Evolutionary conservation across 92 coral and sea anemone genomes (phyloP), one percentile per base, ranked within the genome.

Genomic region (Phymanthus crucifer): DNA sequence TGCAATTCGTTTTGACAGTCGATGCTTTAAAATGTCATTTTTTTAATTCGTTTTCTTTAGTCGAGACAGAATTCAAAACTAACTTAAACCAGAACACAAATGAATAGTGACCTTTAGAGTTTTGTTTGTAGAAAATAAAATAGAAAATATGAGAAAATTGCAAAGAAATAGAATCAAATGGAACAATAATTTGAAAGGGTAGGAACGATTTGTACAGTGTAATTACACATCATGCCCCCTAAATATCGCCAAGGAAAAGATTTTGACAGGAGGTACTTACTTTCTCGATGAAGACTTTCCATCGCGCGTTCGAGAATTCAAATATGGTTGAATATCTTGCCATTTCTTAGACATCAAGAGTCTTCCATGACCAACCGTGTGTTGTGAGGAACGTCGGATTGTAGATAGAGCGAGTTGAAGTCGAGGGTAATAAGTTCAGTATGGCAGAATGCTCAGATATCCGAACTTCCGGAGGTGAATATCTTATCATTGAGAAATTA

Each of bases 211-310:
- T 24, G n/a, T 3, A 29, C 4, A 8, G 29, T 10, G 48, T 2
- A 54, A 54, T 54, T 54, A 54, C n/a, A 54, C n/a, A 54, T 54
- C 64, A 4, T 54, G 64, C n/a, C 8, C 64, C 5, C 64, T 54
- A 54, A 54, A 21, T 24, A 54, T n/a, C 64, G 13, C 48, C 10
- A 10, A 1, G 48, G 48, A 43, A 43, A 43, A 8, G 48, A 43
- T 43, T 43, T 38, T 38, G 45, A 38, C 45, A 38, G 45, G 17
- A 4, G 33, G 23, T 27, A 78, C 84, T 70, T 14, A 82, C 86
- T 75, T 82, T 82, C 8, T 82, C 86, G 71, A 82, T 75, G 52
- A 82, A 82, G 21, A 82, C 86, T 34, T 82, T 82, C 86, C 86
- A 82, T 73, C 86, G 58, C 6, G 71, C 77, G 47, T 72, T 82